phyloP scores from a whole-genome alignment of 1,140 invertebrate genomes.

The Drosophila tropicalis region DNA sequence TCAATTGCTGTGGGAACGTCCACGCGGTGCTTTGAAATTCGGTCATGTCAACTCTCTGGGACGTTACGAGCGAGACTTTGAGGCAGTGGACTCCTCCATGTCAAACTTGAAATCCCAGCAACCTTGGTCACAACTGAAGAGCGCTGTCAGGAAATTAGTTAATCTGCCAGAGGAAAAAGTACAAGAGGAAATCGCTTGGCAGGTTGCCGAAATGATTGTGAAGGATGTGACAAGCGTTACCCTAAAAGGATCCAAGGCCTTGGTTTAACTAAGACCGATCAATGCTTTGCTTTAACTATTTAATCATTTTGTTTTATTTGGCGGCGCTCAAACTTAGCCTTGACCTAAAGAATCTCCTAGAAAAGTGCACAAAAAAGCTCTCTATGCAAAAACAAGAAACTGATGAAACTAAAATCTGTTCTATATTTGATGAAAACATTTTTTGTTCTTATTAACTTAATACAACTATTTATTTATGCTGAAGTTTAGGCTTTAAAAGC shows the following conservation, averaged over 20 bases:
- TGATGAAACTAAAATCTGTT: not conserved
- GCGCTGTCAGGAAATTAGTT: conserved; percentile 91
- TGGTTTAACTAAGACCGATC: not conserved
- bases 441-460: not conserved
- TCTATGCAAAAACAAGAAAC: not conserved
- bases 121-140: conserved; percentile 84
- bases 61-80: conserved; percentile 94
- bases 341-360: not conserved
- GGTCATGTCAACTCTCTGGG: conserved; percentile 93
- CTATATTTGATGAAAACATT: not conserved
- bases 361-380: conserved; percentile 6
- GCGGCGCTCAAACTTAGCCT: conserved; percentile 3
- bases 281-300: conserved; percentile 2
- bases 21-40: conserved; percentile 89
- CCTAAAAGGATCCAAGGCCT: conserved; percentile 83
- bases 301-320: conserved; percentile 3
- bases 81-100: conserved; percentile 87
- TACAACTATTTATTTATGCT: not conserved
- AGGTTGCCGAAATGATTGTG: conserved; percentile 97
- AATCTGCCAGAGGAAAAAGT: conserved; percentile 92
- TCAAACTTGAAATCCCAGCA: conserved; percentile 83
- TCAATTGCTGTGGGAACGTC: conserved; percentile 92
- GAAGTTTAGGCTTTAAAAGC: not conserved
- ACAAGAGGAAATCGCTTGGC: conserved; percentile 97
- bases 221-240: conserved; percentile 95